Base-by-base conservation (phyloP, 1,140 invertebrate species). In the Neodiprion virginianus region DNA sequence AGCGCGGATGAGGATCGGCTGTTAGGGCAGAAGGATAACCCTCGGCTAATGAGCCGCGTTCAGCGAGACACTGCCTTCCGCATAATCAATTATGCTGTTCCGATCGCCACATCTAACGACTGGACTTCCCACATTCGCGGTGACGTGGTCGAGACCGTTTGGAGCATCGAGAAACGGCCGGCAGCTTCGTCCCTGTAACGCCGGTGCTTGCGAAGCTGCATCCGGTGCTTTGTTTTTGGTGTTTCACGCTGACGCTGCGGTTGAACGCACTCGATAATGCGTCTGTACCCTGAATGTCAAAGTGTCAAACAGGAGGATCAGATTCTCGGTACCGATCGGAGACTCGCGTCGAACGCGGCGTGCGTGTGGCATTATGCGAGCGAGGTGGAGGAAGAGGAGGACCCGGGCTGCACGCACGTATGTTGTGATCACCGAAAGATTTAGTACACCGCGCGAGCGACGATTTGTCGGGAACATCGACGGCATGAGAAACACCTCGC, bases 381-480 rank as follows among this genome's bases (percentile, higher is more conserved):
- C 28, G 28, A 40, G 28, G 28, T 40, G 28, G 28, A 40, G 28
- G 28, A 40, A 5, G 28, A 40, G 28, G 28, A 61, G 53, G n/a
- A 61, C 11, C 53, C 53, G n/a, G 53, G 11, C 53, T 40, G 28
- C 28, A 40, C 28, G 28, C 28, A 61, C 53, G 53, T 61, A 61
- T 8, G 3, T 61, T 61, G n/a, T 17, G 53, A 61, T 61, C 53
- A 61, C 53, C 53, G 53, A 61, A 7, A 61, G 53, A 61, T 14
- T 61, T 61, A 61, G 11, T 17, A 61, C 53, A 9, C 11, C 53
- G 53, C 53, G 11, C 11, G 11, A 61, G 28, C 28, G 11, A 61
- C 53, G 53, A 61, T 61, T 61, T 61, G 53, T 61, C 53, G 53
- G n/a, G 53, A 61, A 17, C 53, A 61, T 61, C n/a, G 53, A 61